Evolutionary conservation across 2,888 invertebrate species (phyloP).

Genomic region (Lasius platythorax): DNA sequence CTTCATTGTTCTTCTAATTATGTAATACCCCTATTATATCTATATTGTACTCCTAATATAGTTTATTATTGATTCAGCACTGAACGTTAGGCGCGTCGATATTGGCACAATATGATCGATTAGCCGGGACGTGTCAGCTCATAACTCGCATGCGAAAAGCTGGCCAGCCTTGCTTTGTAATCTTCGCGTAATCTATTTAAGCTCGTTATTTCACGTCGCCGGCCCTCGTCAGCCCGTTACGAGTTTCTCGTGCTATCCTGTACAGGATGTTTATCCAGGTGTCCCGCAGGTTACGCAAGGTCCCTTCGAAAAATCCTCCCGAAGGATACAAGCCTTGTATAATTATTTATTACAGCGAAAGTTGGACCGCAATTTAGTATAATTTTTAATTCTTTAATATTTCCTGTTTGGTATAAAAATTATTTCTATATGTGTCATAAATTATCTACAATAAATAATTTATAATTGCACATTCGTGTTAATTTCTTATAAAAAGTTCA

Average conservation of each 20-base stretch:
- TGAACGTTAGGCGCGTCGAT: slow-evolving; percentile 52
- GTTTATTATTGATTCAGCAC: slow-evolving; percentile 51
- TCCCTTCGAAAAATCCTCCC: no score
- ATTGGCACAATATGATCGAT: slow-evolving; percentile 66
- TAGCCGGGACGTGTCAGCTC: slow-evolving; percentile 56
- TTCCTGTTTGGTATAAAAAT: not conserved
- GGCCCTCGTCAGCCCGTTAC: slow-evolving; percentile 23
- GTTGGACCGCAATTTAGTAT: not conserved
- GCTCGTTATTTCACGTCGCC: slow-evolving; percentile 59
- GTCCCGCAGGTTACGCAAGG: not conserved
- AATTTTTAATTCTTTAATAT: not conserved
- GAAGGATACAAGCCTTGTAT: not conserved
- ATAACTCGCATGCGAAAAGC: slow-evolving; percentile 59
- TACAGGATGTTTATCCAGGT: slow-evolving; percentile 19
- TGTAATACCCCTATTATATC: no score
- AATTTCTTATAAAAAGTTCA: not conserved
- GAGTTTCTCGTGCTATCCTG: slow-evolving; percentile 14
- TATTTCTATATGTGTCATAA: not conserved
- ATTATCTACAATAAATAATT: not conserved
- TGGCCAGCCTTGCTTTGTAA: slow-evolving; percentile 54
- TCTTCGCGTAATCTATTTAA: slow-evolving; percentile 64
- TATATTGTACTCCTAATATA: not conserved
- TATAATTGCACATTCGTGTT: not conserved
- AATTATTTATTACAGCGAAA: not conserved
- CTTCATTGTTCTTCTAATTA: not conserved